Evolutionary conservation across 2,113 vertebrate species (phyloP).

Genomic region (Serilophus lunatus): DNA sequence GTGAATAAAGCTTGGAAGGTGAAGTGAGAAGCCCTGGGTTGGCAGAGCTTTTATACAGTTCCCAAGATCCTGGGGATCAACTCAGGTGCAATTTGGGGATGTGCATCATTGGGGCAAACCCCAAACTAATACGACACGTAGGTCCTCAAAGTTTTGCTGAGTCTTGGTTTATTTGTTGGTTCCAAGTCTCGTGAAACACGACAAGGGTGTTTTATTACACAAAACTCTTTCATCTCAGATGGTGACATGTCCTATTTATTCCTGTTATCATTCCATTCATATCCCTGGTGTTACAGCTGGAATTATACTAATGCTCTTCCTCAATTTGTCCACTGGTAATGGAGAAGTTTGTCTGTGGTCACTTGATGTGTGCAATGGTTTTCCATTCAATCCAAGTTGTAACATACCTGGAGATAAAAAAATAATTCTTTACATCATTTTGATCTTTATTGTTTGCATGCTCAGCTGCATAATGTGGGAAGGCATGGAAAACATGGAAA

Average conservation of each 20-base stretch:
- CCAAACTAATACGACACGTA: background rate
- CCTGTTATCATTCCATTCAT: background rate
- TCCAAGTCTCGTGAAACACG: background rate
- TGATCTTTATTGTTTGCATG: background rate
- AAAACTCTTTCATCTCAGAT: background rate
- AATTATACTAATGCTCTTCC: background rate
- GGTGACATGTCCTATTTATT: background rate
- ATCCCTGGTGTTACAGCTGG: background rate
- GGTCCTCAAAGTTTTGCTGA: constrained; percentile 24
- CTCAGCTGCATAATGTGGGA: background rate
- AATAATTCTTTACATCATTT: fast-evolving
- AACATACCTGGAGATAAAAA: background rate
- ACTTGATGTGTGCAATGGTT: background rate
- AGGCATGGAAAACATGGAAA: background rate
- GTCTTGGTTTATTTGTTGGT: background rate
- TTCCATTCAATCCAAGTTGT: background rate
- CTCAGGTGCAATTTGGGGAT: constrained; percentile 24
- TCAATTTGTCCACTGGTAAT: background rate
- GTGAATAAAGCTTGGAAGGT: background rate
- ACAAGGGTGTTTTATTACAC: background rate
- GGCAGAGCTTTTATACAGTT: constrained; percentile 44
- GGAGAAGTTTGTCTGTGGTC: background rate
- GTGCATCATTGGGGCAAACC: constrained; percentile 16
- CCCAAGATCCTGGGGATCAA: background rate
- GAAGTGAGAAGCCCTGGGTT: background rate